Base-by-base conservation (phyloP, 2,113 vertebrate genomes). In the Origma solitaria region DNA sequence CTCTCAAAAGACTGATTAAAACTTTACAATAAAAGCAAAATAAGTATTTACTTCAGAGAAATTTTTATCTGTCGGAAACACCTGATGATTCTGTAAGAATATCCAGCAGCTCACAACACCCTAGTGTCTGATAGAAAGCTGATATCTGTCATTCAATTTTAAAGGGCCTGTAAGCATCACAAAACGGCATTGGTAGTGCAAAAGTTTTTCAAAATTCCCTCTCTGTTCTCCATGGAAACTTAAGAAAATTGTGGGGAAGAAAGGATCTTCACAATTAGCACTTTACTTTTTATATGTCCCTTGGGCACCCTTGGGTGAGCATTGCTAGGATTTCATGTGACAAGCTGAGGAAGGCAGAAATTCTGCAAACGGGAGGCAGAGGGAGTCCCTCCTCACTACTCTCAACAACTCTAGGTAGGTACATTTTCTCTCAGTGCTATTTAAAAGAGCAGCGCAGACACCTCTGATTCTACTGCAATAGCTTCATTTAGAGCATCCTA, bases 241-340 rank as follows among this genome's bases (percentile, higher is more conserved):
- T 45, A 73, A 47, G 12, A 21, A 83, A 86, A 78, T 6, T 49
- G 9, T 2, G 9, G 4, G 4, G 1, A 0, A 1, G 5, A 20
- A n/a, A 13, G 44, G 8, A 61, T 53, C 25, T 20, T 92, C 40
- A n/a, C 7, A 72, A 65, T 73, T 75, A 47, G 69, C 44, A 28
- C 6, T 93, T 88, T 28, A 62, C 7, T 44, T 42, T 72, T 27
- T 38, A 0, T n/a, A 33, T 33, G 33, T 60, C 15, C 27, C 17
- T 58, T 62, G 16, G 13, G 16, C 5, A 92, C 33, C 16, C 11
- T 19, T 53, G 22, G 9, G 11, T 86, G 10, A 81, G 22, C 19
- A 62, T 27, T 42, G 20, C 53, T 42, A 53, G 47, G 15, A 77
- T 71, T 86, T 49, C 15, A 31, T 1, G 1, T 9, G 2, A 44